Base-by-base conservation (phyloP, 2,888 invertebrate genomes). In the Tenthredo amoena region DNA sequence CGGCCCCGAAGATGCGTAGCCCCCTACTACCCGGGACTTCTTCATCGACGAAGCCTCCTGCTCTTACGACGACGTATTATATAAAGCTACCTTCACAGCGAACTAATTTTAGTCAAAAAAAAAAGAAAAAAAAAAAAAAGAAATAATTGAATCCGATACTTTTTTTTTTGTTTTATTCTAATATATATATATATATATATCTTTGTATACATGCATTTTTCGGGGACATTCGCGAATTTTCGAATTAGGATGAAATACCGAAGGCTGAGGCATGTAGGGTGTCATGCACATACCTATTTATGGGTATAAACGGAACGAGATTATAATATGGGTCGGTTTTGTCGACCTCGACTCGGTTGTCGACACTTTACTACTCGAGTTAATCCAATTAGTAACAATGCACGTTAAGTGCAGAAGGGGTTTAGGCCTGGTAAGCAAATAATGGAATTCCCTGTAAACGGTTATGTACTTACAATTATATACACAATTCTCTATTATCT, bases 1-100 rank as follows among this genome's bases (percentile, higher is more conserved):
- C 93, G 93, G 93, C 93, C 93, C 93, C 93, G 93, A 93, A 92
- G 92, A 92, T 92, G 91, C 91, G 90, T 68, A 68, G 68, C 37
- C 55, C 72, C 4, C 58, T 74, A 58, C 65, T 50, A 12, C 81
- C 55, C 37, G 12, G 37, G 62, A 47, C 15, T 26, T 85, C 72
- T 84, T 81, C 79, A 86, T 50, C 85, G 79, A 18, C 62, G n/a
- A 21, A 12, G 50, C 77, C 31, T 31, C 18, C 34, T 26, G 26
- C 26, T 68, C 68, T 68, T 68, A 15, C 68, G 12, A 68, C 68
- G 18, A 34, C 68, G 31, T 34, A 31, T 12, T 68, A 26, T 68
- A 26, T 15, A 34, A 31, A 68, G 40, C 72, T 40, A 62, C 26
- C 10, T 10, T 26, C 62, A 12, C 62, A 21, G 26, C 62, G 62